Evolutionary conservation across 2,888 invertebrate species (phyloP), one percentile per base, ranked within the genome.

Genomic region (Clusia tigrina): DNA sequence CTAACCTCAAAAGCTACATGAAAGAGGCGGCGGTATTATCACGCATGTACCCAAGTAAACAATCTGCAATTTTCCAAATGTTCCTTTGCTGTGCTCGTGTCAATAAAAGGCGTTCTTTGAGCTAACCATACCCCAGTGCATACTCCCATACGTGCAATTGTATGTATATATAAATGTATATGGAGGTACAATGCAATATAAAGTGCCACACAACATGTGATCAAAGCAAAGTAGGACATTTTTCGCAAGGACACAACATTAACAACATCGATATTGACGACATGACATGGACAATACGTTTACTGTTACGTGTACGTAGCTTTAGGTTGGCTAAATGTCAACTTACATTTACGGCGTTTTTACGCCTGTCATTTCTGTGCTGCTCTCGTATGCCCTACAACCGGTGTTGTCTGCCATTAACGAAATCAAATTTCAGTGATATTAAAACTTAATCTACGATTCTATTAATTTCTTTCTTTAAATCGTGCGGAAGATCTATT

Each of bases 331-430:
- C 51, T 48, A 32, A 48, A 18, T 24, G 55, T 54, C 37, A 37
- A 24, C n/a, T 25, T 52, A 51, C 3, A 42, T 42, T 6, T 42
- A 15, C 42, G 3, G 3, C 42, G 42, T 60, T 63, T 58, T 60
- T 62, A 15, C 53, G 60, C 60, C 54, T 62, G 58, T 54, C 56
- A 60, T 53, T 64, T 55, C 54, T 15, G 48, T 60, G 20, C n/a
- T 37, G 57, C 53, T 24, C 12, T 2, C n/a, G 38, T 25, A 2
- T 12, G 1, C 12, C 42, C 25, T 20, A 20, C 20, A 32, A n/a
- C 32, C 32, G 6, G 32, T 12, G 32, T 32, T n/a, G 12, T 12
- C 6, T 32, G 32, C 32, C 32, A 32, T 9, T 32, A n/a, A 12
- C 32, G 32, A 32, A 12, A 9, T 6, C 32, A 32, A 6, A 12